Conservation (phyloP, 2,888 invertebrate genomes). For the Caenorhabditis becei region DNA sequence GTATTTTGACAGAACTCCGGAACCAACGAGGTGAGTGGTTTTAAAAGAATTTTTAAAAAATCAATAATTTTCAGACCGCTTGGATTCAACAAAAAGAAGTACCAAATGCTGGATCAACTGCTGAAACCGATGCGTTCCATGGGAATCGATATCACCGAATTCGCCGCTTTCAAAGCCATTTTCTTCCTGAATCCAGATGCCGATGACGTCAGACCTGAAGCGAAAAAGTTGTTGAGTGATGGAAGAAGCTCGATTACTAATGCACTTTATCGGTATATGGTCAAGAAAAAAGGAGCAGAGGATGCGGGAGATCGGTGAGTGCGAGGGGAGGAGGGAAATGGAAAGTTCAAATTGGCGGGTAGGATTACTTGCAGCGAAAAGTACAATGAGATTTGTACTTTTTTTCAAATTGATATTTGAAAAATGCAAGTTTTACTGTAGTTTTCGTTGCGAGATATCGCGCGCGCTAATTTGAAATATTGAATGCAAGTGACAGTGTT, state of each 20-base stretch:
- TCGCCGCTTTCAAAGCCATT: conserved; percentile 80
- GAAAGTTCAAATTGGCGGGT: too few species aligned
- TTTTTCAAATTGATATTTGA: too few species aligned
- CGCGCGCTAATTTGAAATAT: too few species aligned
- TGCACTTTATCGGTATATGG: conserved; percentile 79
- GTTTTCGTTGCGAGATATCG: too few species aligned
- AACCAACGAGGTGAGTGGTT: conserved; percentile 69
- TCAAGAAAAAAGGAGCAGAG: conserved; percentile 73
- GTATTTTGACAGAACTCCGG: conserved; percentile 78
- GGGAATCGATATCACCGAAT: conserved; percentile 78
- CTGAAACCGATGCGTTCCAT: conserved; percentile 78
- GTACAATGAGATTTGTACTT: too few species aligned
- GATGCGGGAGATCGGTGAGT: conserved; percentile 77
- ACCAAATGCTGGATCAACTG: conserved; percentile 80
- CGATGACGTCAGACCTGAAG: conserved; percentile 76
- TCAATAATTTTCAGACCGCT: conserved; percentile 66
- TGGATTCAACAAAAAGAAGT: conserved; percentile 74
- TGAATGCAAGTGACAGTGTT: too few species aligned
- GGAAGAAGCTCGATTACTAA: conserved; percentile 77
- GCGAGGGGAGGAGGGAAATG: neutral
- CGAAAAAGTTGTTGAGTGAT: conserved; percentile 71
- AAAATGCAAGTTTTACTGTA: too few species aligned
- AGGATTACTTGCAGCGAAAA: too few species aligned
- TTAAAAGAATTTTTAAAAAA: neutral
- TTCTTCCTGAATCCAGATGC: conserved; percentile 81